Conservation (phyloP, 2,888 invertebrate genomes). For the Drosophila merina region DNA sequence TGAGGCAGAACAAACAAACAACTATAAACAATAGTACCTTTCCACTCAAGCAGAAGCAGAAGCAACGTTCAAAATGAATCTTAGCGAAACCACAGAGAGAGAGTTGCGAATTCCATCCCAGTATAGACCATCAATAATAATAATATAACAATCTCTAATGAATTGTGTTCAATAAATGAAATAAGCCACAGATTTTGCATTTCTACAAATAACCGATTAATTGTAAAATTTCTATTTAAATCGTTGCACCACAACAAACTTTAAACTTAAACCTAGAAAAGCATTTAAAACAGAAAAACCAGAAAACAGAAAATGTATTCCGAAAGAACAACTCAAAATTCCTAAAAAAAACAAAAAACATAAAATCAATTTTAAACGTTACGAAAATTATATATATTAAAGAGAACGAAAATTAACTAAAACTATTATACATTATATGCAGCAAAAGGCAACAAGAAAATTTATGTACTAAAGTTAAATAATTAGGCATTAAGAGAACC, state of each 20-base stretch:
- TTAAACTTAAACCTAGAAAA: conserved; percentile 43
- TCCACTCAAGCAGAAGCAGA: conserved; percentile 52
- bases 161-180: conserved; percentile 62
- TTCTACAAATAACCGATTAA: conserved; percentile 20
- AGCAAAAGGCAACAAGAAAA: conserved; percentile 49
- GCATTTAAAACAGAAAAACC: conserved; percentile 41
- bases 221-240: conserved; percentile 27
- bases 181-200: conserved; percentile 34
- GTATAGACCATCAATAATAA: conserved; percentile 30
- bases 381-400: conserved; percentile 40
- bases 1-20: conserved; percentile 49
- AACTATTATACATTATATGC: conserved; percentile 56
- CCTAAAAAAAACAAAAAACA: conserved; percentile 57
- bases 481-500: conserved; percentile 52
- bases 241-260: conserved; percentile 28
- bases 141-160: conserved; percentile 30
- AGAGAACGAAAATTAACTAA: conserved; percentile 47
- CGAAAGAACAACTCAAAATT: conserved; percentile 77
- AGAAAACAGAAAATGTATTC: conserved; percentile 60
- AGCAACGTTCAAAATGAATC: conserved; percentile 18
- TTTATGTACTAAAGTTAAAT: conserved; percentile 61
- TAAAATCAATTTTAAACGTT: conserved; percentile 51
- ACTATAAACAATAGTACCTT: conserved; percentile 74
- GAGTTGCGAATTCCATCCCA: conserved; percentile 25
- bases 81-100: conserved; percentile 10